These are phyloP conservation scores for Odocoileus virginianus DNA, from an alignment of 2,113 vertebrate species.

Conservation along the genomic window DNA sequence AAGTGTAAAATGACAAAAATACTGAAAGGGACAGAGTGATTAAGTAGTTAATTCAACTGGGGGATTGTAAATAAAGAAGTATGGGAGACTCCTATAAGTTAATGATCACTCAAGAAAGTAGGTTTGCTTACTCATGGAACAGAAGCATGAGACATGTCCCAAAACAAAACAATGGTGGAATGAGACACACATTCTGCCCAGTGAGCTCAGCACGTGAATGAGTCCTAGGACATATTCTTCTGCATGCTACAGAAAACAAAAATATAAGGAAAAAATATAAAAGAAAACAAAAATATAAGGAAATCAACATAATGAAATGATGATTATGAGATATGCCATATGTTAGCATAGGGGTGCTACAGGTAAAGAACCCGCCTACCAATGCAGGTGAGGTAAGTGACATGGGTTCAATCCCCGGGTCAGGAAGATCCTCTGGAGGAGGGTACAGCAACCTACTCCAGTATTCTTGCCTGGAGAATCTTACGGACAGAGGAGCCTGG, in stretches of 20 bases:
- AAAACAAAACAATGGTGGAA: neutral
- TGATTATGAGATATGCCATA: neutral
- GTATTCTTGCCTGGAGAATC: too few species aligned
- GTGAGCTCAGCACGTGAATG: neutral
- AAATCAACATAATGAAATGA: neutral
- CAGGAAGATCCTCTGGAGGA: too few species aligned
- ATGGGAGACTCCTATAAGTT: neutral
- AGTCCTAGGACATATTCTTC: neutral
- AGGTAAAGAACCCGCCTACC: neutral
- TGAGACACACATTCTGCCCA: neutral
- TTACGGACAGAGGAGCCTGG: too few species aligned
- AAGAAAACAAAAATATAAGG: neutral
- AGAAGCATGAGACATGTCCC: neutral
- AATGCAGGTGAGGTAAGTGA: too few species aligned
- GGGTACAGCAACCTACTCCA: too few species aligned
- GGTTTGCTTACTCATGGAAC: neutral
- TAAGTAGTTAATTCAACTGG: neutral
- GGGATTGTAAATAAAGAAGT: neutral
- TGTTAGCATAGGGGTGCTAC: neutral
- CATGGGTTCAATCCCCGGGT: too few species aligned
- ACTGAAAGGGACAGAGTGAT: neutral
- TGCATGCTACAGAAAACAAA: neutral
- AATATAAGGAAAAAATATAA: neutral
- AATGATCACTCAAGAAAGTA: neutral
- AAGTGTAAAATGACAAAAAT: conserved; percentile 1